phyloP scores from a whole-genome alignment of 2,888 invertebrate genomes.

The Sarcophaga rosellei region DNA sequence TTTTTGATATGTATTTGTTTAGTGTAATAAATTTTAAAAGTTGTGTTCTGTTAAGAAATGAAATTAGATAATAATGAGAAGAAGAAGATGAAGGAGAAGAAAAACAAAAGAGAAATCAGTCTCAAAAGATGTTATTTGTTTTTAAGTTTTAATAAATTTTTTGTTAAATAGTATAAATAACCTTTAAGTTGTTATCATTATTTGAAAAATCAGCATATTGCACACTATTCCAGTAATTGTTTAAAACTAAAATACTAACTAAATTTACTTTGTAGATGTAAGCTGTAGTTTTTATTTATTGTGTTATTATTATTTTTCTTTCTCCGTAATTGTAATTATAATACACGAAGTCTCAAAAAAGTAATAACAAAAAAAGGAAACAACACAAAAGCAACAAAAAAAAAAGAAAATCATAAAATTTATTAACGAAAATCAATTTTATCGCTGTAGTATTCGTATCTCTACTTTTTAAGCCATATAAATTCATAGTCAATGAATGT shows the following conservation, averaged over 20 bases:
- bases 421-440: conserved; percentile 41
- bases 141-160: background rate
- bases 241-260: conserved; percentile 53
- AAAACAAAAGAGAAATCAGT: background rate
- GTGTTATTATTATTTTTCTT: conserved; percentile 30
- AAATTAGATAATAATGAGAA: background rate
- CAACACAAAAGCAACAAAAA: conserved; percentile 15
- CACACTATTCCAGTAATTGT: conserved; percentile 63
- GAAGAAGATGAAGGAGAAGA: background rate
- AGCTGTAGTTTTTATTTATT: conserved; percentile 55
- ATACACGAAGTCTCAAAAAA: conserved; percentile 39
- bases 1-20: conserved; percentile 28
- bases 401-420: conserved; percentile 7
- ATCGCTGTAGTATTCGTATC: conserved; percentile 39
- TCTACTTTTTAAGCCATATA: conserved; percentile 57
- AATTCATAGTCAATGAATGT: conserved; percentile 58
- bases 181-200: conserved; percentile 54
- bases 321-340: conserved; percentile 31
- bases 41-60: conserved; percentile 13
- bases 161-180: conserved; percentile 44
- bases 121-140: conserved; percentile 22
- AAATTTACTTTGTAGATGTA: conserved; percentile 38
- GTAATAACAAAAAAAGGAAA: conserved; percentile 10
- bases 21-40: conserved; percentile 23
- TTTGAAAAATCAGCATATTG: conserved; percentile 52